Base-by-base conservation (phyloP, 2,113 vertebrate species). In the Callipepla squamata region DNA sequence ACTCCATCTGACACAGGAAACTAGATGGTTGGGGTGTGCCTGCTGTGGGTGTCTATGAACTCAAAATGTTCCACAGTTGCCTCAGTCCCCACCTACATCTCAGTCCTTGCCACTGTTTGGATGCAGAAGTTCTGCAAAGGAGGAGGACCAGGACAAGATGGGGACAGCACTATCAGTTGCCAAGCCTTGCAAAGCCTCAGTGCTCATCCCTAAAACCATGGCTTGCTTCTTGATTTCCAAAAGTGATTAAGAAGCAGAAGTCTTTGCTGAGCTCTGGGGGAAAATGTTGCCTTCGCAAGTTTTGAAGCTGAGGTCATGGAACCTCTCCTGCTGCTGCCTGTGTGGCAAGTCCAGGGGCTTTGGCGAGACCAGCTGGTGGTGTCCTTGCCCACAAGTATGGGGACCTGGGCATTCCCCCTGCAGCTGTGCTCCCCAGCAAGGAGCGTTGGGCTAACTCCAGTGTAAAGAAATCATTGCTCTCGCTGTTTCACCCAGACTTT, bases 351-450 rank as follows among this genome's bases (percentile, higher is more conserved):
- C 30, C 30, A 48, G 40, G 3, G 17, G 26, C 47, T 2, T 0
- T 36, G 63, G 34, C 45, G 80, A 73, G 72, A 85, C 21, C 53
- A 73, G 11, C 11, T 2, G 0, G 7, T 36, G 47, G 51, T 6
- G 3, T 80, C 93, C 34, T 40, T 74, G 28, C 22, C 62, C 65
- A 40, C 2, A 5, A 11, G 3, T 69, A 5, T 44, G 23, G 26
- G 30, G 53, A 40, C 2, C 0, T 23, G 30, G 1, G 6, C 2
- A 2, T n/a, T 91, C 4, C 23, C 2, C 21, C 1, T 0, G 28
- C 2, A 3, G 11, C 68, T 88, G 21, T 2, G 8, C 73, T 94
- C 25, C 45, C 7, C 45, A 73, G 63, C 63, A 78, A 93, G 44
- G 23, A 57, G 6, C 44, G 18, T 14, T 5, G 3, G n/a, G 26